Evolutionary conservation across 2,113 vertebrate genomes (phyloP).

Genomic region (Marmota flaviventris): DNA sequence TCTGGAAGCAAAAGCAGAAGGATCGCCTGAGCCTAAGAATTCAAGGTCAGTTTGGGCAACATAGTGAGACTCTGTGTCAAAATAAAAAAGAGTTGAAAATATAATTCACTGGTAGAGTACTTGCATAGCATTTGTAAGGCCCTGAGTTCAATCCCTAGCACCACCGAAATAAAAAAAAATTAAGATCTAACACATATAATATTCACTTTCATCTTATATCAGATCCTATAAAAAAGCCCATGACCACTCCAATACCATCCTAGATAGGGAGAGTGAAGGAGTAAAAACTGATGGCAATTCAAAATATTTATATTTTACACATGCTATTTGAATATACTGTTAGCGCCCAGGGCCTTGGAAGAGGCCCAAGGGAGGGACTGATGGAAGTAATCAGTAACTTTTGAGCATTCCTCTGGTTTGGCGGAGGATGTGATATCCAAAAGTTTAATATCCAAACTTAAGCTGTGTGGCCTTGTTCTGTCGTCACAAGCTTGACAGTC

Average conservation of each 20-base stretch:
- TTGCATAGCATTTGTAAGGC: not conserved
- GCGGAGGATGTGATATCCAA: not conserved
- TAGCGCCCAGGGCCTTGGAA: not conserved
- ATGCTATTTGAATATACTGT: not conserved
- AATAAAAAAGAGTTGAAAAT: not conserved
- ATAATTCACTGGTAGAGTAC: not conserved
- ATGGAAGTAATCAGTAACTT: not conserved
- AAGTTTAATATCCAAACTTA: no score
- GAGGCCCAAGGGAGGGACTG: not conserved
- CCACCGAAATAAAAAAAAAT: not conserved
- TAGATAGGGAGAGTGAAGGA: not conserved
- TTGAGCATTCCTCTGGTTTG: not conserved
- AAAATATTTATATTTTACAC: slow-evolving; percentile 48
- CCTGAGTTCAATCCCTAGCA: not conserved
- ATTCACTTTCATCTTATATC: slow-evolving; percentile 8
- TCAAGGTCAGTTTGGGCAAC: not conserved
- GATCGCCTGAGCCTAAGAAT: not conserved
- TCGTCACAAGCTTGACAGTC: not conserved
- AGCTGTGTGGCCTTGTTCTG: no score
- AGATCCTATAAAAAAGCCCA: slow-evolving; percentile 4
- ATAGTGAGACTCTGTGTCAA: not conserved
- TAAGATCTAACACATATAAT: not conserved
- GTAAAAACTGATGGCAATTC: not conserved
- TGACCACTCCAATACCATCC: not conserved
- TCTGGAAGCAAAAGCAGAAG: not conserved